Conservation (phyloP, 1,140 invertebrate genomes). For the Onthophagus taurus region DNA sequence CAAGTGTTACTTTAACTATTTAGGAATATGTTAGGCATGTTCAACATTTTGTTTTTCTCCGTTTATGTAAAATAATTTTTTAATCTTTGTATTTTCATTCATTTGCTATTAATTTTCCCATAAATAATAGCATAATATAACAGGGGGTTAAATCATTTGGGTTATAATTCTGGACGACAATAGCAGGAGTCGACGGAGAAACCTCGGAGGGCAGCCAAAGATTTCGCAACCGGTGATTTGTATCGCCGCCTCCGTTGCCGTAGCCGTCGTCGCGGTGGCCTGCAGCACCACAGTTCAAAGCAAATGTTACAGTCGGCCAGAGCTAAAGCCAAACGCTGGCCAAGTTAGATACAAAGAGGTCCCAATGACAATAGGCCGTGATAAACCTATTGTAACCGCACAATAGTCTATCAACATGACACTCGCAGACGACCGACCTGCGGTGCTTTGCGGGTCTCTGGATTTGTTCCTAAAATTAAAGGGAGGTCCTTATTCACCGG, state of each 20-base stretch:
- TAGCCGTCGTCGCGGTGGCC: no score
- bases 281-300: constrained; percentile 21
- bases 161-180: constrained; percentile 3
- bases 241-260: no score
- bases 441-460: constrained; percentile 13
- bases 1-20: no score
- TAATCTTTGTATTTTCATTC: no score
- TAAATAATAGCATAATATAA: no score
- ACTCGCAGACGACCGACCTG: constrained; percentile 21
- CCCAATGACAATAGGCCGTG: constrained; percentile 25
- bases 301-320: constrained; percentile 27
- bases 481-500: no score
- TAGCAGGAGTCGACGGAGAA: constrained; percentile 2
- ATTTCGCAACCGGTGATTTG: constrained; percentile 25
- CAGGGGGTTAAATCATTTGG: constrained; percentile 10
- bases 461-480: constrained; percentile 13
- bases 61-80: no score
- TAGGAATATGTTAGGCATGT: no score
- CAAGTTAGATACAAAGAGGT: constrained; percentile 24
- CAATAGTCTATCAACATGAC: constrained; percentile 31
- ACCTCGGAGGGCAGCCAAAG: constrained; percentile 2
- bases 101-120: no score
- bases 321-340: no score
- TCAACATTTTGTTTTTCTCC: no score
- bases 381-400: constrained; percentile 30